Conservation (phyloP, 1,140 invertebrate genomes). For the Frieseomelitta varia region DNA sequence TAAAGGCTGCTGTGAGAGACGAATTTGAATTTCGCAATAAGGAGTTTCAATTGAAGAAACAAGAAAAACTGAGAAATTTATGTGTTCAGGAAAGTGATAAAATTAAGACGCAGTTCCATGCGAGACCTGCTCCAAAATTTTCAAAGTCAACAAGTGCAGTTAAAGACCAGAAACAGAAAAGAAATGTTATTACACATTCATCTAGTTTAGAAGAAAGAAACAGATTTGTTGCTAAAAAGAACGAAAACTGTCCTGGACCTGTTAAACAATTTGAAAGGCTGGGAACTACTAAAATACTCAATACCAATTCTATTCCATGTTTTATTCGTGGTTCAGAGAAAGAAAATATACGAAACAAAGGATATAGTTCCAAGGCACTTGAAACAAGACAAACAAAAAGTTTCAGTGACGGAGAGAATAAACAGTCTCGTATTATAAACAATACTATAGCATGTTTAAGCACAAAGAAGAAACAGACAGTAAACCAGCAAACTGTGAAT, state of each 20-base stretch:
- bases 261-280: constrained; percentile 80
- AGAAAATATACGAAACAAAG: constrained; percentile 23
- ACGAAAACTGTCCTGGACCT: constrained; percentile 77
- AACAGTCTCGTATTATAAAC: constrained; percentile 13
- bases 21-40: constrained; percentile 83
- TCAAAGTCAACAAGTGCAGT: not conserved
- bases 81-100: constrained; percentile 74
- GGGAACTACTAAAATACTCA: constrained; percentile 78
- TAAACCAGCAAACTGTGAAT: not conserved
- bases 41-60: constrained; percentile 78
- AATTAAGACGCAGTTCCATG: constrained; percentile 77
- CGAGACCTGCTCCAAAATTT: constrained; percentile 73
- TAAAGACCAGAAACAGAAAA: constrained; percentile 29
- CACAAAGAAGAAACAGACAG: not conserved
- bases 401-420: constrained; percentile 47
- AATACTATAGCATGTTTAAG: no score
- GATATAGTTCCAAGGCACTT: not conserved
- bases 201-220: constrained; percentile 84
- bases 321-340: constrained; percentile 65
- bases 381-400: not conserved
- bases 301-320: constrained; percentile 81
- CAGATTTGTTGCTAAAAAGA: constrained; percentile 77
- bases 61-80: constrained; percentile 81
- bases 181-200: constrained; percentile 66
- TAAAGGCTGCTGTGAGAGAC: no score